Conservation (phyloP, 2,888 invertebrate genomes). For the Sphaerophoria taeniata region DNA sequence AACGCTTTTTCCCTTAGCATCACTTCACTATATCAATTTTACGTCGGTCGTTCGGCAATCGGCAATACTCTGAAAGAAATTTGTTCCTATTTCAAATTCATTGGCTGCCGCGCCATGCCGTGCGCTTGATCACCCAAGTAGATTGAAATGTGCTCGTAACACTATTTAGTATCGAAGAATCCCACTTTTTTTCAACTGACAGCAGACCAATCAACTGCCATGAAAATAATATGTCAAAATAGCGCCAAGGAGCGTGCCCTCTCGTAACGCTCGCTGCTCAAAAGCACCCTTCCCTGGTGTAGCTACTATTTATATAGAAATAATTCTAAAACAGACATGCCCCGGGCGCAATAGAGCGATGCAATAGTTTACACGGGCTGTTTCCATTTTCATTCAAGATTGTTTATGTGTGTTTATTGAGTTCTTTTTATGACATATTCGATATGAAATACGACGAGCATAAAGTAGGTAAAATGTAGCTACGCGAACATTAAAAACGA, state of each 20-base stretch:
- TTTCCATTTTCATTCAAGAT: slow-evolving; percentile 44
- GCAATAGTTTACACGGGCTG: slow-evolving; percentile 42
- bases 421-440: slow-evolving; percentile 58
- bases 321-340: slow-evolving; percentile 38
- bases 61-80: slow-evolving; percentile 40
- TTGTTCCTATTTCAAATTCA: slow-evolving; percentile 43
- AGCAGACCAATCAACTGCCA: slow-evolving; percentile 69
- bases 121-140: slow-evolving; percentile 49
- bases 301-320: slow-evolving; percentile 55
- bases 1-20: slow-evolving; percentile 7
- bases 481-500: slow-evolving; percentile 10
- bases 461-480: slow-evolving; percentile 33
- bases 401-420: slow-evolving; percentile 62
- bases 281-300: too few species aligned
- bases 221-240: slow-evolving; percentile 70
- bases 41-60: neutral
- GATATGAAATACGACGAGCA: slow-evolving; percentile 42
- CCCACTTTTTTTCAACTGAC: slow-evolving; percentile 28
- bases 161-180: slow-evolving; percentile 31
- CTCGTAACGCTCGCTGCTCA: too few species aligned
- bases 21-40: slow-evolving; percentile 14
- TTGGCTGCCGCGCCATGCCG: slow-evolving; percentile 36
- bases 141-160: slow-evolving; percentile 48
- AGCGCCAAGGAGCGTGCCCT: slow-evolving; percentile 73
- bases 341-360: slow-evolving; percentile 59